These are phyloP conservation scores for Lathronympha strigana DNA, from an alignment of 2,888 invertebrate species.

Conservation along the genomic window DNA sequence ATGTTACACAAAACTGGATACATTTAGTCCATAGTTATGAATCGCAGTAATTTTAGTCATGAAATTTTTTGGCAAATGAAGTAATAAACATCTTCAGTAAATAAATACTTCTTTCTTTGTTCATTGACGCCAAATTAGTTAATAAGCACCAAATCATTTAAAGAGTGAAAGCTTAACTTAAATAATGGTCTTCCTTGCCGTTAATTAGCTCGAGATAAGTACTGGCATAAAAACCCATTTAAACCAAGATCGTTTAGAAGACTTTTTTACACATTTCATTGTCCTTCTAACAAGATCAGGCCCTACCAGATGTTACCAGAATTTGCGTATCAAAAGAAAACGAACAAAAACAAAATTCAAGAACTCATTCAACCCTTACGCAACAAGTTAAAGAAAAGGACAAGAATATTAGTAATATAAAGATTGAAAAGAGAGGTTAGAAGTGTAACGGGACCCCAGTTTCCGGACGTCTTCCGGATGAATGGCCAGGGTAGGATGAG, in stretches of 20 bases:
- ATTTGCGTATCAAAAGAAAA: constrained; percentile 49
- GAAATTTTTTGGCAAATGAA: no score
- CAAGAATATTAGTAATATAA: constrained; percentile 37
- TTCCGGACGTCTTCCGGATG: constrained; percentile 72
- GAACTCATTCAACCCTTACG: constrained; percentile 53
- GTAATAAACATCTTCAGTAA: no score
- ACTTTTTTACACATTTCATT: constrained; percentile 6
- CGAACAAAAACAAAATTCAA: constrained; percentile 54
- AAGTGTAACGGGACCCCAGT: constrained; percentile 67
- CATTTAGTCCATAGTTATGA: no score
- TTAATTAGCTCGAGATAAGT: background rate
- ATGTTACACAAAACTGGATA: no score
- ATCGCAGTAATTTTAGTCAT: no score
- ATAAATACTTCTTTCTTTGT: no score
- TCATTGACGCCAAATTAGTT: background rate
- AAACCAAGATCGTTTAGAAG: constrained; percentile 1
- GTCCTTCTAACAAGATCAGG: constrained; percentile 10
- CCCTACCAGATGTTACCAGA: constrained; percentile 52
- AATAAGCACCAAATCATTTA: background rate
- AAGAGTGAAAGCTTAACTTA: background rate
- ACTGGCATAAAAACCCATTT: background rate
- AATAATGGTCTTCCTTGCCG: no score
- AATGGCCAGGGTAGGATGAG: constrained; percentile 58
- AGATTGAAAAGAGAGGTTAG: constrained; percentile 55
- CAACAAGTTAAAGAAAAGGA: constrained; percentile 62